Evolutionary conservation across 2,797 vertebrate genomes (phyloP).

Genomic region (Benthosema pterotum): DNA sequence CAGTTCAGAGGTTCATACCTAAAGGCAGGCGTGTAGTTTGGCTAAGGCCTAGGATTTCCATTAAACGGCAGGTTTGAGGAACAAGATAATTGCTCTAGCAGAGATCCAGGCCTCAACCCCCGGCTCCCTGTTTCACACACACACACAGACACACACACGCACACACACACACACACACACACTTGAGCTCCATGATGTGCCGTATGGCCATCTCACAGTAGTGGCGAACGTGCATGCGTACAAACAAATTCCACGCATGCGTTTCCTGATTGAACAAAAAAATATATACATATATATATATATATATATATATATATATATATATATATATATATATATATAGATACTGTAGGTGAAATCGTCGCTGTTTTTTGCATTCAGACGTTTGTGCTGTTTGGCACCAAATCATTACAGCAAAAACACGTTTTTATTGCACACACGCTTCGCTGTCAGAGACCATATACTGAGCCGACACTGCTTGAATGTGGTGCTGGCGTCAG

Average conservation of each 20-base stretch:
- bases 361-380: slow-evolving; percentile 28
- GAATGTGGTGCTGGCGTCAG: slow-evolving; percentile 33
- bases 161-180: slow-evolving; percentile 43
- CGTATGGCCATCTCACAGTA: slow-evolving; percentile 19
- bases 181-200: slow-evolving; percentile 38
- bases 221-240: background rate
- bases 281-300: background rate
- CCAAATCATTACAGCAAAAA: background rate
- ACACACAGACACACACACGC: slow-evolving; percentile 41
- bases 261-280: background rate
- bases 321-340: background rate
- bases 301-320: background rate
- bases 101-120: slow-evolving; percentile 59
- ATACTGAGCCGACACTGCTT: background rate
- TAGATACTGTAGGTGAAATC: no score
- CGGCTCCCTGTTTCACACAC: slow-evolving; percentile 53
- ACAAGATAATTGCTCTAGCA: slow-evolving; percentile 82
- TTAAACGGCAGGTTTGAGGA: slow-evolving; percentile 75
- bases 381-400: background rate
- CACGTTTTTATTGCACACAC: background rate
- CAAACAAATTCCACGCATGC: background rate
- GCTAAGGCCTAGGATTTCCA: slow-evolving; percentile 72
- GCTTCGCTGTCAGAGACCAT: background rate
- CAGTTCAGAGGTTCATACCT: slow-evolving; percentile 70
- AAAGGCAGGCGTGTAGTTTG: slow-evolving; percentile 75